phyloP scores from a whole-genome alignment of 2,888 invertebrate genomes.

The Catocala fraxini region DNA sequence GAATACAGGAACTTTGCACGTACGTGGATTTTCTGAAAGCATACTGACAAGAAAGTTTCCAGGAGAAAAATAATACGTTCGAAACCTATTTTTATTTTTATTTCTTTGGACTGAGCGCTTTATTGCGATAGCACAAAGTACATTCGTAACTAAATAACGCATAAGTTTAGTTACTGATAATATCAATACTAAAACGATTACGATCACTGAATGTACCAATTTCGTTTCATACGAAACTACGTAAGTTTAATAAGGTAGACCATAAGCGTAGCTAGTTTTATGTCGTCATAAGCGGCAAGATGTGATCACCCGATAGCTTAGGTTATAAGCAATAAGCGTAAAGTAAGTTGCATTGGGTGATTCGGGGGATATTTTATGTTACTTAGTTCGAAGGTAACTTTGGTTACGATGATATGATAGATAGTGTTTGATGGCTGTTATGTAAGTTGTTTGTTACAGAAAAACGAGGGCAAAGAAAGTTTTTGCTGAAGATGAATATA shows the following conservation, averaged over 20 bases:
- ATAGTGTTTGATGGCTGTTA: background rate
- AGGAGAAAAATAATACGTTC: too few species aligned
- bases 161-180: background rate
- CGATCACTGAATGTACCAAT: slow-evolving; percentile 10
- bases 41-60: too few species aligned
- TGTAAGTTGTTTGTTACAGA: background rate
- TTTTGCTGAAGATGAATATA: too few species aligned
- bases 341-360: slow-evolving; percentile 42
- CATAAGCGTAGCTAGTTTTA: slow-evolving; percentile 43
- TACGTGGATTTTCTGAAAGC: too few species aligned
- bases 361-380: slow-evolving; percentile 29
- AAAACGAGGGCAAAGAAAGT: too few species aligned
- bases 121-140: too few species aligned
- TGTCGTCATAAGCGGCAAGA: slow-evolving; percentile 31
- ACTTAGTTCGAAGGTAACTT: slow-evolving; percentile 20
- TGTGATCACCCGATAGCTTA: slow-evolving; percentile 38
- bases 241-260: slow-evolving; percentile 46
- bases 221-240: slow-evolving; percentile 31
- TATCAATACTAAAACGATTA: slow-evolving; percentile 5
- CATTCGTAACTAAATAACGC: background rate
- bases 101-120: too few species aligned
- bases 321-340: slow-evolving; percentile 44
- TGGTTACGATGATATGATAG: slow-evolving; percentile 2
- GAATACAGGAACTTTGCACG: too few species aligned
- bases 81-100: too few species aligned